Base-by-base conservation (phyloP, 1,140 invertebrate species). In the Andrena cerasifolii region DNA sequence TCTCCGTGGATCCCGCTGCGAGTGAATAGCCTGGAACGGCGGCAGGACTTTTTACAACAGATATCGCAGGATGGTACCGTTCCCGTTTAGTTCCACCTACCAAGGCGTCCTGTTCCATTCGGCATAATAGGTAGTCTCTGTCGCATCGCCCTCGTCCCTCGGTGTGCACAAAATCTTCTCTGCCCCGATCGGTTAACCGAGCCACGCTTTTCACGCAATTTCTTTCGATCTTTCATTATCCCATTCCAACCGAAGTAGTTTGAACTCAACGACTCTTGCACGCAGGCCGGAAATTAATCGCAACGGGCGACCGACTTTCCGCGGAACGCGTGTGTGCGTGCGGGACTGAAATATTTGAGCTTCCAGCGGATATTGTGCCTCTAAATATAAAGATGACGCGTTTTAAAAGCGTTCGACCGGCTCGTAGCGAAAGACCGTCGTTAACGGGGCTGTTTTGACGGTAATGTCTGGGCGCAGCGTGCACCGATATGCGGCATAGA, bases 31-130 rank as follows among this genome's bases (percentile, higher is more conserved):
- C 28, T 63, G 47, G 63, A 78, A 43, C 66, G 47, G 72, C 62
- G 16, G 3, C n/a, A 49, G 36, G 61, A 45, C 24, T 82, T 82
- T 83, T 83, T 78, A 28, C 71, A 54, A 73, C 67, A 65, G 68
- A 84, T 40, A 40, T 84, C 78, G 53, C 62, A 79, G 80, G 68
- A 84, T 83, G 80, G 36, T 83, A 84, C 82, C 80, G 82, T 84
- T 84, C 76, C 51, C 59, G 76, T 83, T 84, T 79, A 84, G 82
- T 79, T 79, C 82, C 80, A 80, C 65, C 83, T 66, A 65, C 59
- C 18, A 59, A 83, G 59, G 36, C 70, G 82, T 83, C 51, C 58
- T 79, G 53, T 66, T 71, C 74, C 53, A 70, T 53, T 82, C 40
- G 65, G 51, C 24, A 67, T 47, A 80, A 81, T 82, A n/a, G n/a